A percentile compares a stretch with the other conserved stretches of the same genome.
These are phyloP conservation scores for Sabatieria punctata DNA, from an alignment of 2,888 invertebrate species.

Conservation along the genomic window DNA sequence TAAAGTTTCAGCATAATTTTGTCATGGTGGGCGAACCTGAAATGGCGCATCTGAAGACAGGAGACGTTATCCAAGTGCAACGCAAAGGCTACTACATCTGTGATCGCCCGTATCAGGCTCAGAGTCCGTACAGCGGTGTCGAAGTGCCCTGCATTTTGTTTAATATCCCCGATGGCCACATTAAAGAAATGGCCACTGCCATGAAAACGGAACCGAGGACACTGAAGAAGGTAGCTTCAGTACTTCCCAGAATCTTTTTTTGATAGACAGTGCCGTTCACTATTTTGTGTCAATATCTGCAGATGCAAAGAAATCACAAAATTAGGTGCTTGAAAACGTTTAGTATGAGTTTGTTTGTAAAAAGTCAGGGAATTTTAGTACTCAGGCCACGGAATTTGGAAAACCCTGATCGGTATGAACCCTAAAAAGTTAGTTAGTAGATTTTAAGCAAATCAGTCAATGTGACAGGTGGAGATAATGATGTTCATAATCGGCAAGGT, in stretches of 20 bases:
- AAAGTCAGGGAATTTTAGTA: too few relatives aligned
- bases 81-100: conserved; percentile 87
- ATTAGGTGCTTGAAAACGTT: too few relatives aligned
- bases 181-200: too few relatives aligned
- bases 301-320: too few relatives aligned
- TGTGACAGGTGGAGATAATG: conserved; percentile 99
- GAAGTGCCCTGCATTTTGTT: conserved; percentile 57
- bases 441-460: too few relatives aligned
- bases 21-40: conserved; percentile 78
- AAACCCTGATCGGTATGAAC: too few relatives aligned
- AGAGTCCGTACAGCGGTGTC: conserved; percentile 17
- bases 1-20: conserved; percentile 52
- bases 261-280: background rate
- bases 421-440: too few relatives aligned
- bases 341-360: too few relatives aligned
- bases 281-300: too few relatives aligned
- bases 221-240: conserved; percentile 11
- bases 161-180: conserved; percentile 84
- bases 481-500: conserved; percentile 97
- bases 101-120: conserved; percentile 56
- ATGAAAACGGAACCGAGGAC: too few relatives aligned
- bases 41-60: conserved; percentile 57
- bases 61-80: conserved; percentile 87
- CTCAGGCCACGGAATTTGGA: too few relatives aligned
- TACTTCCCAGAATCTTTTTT: background rate